phyloP scores from a whole-genome alignment of 2,888 invertebrate genomes.

The Acleris cristana region DNA sequence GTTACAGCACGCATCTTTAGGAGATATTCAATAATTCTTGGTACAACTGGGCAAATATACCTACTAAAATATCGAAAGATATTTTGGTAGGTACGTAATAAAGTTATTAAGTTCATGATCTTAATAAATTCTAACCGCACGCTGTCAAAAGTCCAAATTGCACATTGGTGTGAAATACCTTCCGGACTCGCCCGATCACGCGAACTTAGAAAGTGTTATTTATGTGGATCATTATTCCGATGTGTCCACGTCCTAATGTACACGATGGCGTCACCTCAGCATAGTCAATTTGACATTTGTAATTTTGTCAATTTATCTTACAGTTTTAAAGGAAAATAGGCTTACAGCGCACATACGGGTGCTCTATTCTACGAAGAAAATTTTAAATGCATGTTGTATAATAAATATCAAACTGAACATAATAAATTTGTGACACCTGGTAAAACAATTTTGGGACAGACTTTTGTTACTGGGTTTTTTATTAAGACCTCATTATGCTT shows the following conservation, averaged over 20 bases:
- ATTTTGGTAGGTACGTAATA: too few species aligned
- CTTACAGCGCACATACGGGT: not conserved
- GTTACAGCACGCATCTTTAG: too few species aligned
- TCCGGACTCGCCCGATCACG: slow-evolving; percentile 12
- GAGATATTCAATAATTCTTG: too few species aligned
- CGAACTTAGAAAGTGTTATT: slow-evolving; percentile 32
- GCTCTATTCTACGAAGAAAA: too few species aligned
- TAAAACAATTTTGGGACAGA: too few species aligned
- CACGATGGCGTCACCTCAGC: not conserved
- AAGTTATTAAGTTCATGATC: not conserved
- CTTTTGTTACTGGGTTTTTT: too few species aligned
- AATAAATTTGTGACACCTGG: too few species aligned
- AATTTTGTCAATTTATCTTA: not conserved
- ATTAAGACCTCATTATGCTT: too few species aligned
- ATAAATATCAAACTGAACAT: too few species aligned
- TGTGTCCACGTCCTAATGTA: not conserved
- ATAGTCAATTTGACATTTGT: not conserved
- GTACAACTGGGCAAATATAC: too few species aligned
- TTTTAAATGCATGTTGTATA: too few species aligned
- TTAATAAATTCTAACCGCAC: not conserved
- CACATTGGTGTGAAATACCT: slow-evolving; percentile 15
- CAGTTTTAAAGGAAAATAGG: not conserved
- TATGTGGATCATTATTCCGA: slow-evolving; percentile 3
- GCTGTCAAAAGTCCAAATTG: not conserved
- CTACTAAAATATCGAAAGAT: too few species aligned